Percentiles rank a stretch among this genome's conserved stretches.
Evolutionary conservation across 2,113 vertebrate species (phyloP).

Genomic region (Glareola pratincola): DNA sequence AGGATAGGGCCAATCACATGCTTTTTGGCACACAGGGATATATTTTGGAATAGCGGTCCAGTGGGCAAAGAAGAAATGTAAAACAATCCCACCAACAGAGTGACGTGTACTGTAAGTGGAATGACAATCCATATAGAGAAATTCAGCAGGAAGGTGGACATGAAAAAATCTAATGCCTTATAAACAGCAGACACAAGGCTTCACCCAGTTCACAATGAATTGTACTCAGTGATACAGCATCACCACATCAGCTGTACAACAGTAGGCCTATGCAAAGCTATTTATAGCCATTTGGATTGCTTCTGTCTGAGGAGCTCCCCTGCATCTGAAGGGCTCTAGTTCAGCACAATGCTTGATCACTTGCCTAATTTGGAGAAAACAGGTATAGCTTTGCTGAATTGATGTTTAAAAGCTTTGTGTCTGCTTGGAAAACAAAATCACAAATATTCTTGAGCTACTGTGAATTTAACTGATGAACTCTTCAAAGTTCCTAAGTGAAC

Average conservation of each 20-base stretch:
- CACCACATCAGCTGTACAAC: not conserved
- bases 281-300: not conserved
- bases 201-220: not conserved
- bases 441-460: not conserved
- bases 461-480: not conserved
- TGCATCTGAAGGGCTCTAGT: not conserved
- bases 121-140: not conserved
- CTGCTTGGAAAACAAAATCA: not conserved
- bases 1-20: not conserved
- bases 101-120: not conserved
- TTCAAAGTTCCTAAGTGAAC: not conserved
- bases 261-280: not conserved
- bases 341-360: not conserved
- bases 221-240: not conserved
- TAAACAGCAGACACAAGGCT: conserved; percentile 41
- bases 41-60: not conserved
- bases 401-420: conserved; percentile 18
- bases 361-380: not conserved
- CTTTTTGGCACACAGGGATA: not conserved
- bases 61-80: not conserved
- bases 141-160: not conserved
- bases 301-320: not conserved
- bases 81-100: not conserved
- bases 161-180: not conserved
- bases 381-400: not conserved